Evolutionary conservation across 2,113 vertebrate genomes (phyloP), one percentile per base, ranked within the genome.

Genomic region (Sceloporus tristichus): DNA sequence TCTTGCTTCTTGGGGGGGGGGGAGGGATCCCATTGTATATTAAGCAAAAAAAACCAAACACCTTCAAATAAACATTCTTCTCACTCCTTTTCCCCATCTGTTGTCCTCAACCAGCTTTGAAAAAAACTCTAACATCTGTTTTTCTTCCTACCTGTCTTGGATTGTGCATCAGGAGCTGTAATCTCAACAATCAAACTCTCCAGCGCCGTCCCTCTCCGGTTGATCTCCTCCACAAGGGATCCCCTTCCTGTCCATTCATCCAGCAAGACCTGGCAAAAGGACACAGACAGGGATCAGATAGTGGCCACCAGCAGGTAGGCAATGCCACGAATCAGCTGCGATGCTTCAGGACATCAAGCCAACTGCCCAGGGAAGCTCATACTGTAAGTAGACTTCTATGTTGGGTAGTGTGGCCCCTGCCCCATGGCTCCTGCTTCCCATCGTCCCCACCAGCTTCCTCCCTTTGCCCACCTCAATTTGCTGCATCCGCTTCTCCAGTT

Each of bases 151-250:
- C 96, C 97, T 90, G 96, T 91, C 96, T 98, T 98, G 70, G 96
- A 92, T 3, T 98, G 97, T 92, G 93, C 96, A 88, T 97, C 96
- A 3, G 99, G 98, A 16, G 98, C 97, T 0, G 98, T 99, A 19
- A 99, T 97, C 90, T 98, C 97, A 91, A 99, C 94, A n/a, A 99
- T 98, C 77, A 98, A 95, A 65, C 96, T 97, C 96, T 99, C 99
- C 93, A 99, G 96, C 93, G 99, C 97, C 0, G 97, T 97, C 85
- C 98, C 98, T 48, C 96, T 97, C 92, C 93, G 96, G 90, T 97
- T 97, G 42, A 99, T 97, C 85, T 99, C 98, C 93, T 98, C 97
- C 74, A 99, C 97, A 29, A 97, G 95, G 13, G 92, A 85, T 27
- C 95, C 96, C 76, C 98, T 98, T 2, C 94, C 96, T 89, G 97